Conservation (phyloP, 1,140 invertebrate genomes). For the Papilio polytes region DNA sequence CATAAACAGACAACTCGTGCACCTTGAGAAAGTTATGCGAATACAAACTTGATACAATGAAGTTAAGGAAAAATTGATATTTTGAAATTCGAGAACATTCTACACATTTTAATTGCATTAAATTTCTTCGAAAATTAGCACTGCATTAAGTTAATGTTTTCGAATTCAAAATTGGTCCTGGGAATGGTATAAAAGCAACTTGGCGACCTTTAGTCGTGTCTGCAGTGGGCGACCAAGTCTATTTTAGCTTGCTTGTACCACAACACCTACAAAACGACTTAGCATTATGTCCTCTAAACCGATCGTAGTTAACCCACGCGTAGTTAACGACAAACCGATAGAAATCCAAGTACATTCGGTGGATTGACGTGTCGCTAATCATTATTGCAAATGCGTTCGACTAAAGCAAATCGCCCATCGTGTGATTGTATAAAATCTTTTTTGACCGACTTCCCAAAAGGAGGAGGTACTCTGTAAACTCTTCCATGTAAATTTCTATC, state of each 20-base stretch:
- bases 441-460: background rate
- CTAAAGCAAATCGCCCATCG: background rate
- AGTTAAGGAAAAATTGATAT: background rate
- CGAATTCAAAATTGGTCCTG: constrained; percentile 6
- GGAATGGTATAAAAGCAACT: background rate
- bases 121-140: background rate
- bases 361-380: constrained; percentile 20
- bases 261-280: background rate
- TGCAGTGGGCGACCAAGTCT: constrained; percentile 9
- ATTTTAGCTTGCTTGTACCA: constrained; percentile 5
- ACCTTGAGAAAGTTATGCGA: background rate
- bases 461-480: background rate
- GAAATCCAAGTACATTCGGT: background rate
- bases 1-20: constrained; percentile 4
- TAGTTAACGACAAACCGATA: background rate
- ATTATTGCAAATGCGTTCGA: constrained; percentile 26
- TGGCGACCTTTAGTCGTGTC: background rate
- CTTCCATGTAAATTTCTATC: background rate
- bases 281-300: constrained; percentile 26
- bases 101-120: background rate
- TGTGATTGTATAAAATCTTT: background rate
- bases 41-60: background rate
- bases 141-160: background rate
- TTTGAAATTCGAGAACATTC: background rate
- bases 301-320: constrained; percentile 31